phyloP scores from a whole-genome alignment of 2,113 vertebrate species.

The Probosciger aterrimus region DNA sequence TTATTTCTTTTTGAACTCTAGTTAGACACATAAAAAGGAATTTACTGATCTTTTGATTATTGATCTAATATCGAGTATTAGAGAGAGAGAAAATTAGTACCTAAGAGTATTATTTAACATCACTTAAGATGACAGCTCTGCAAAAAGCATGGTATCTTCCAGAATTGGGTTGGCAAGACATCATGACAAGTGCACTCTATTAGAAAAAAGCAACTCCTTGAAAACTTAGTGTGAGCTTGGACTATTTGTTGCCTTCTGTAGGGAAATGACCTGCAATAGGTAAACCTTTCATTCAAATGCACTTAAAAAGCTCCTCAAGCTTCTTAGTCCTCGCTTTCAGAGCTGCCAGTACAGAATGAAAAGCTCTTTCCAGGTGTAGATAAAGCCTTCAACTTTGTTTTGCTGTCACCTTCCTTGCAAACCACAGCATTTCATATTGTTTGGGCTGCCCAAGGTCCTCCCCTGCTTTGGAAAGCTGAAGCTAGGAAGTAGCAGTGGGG shows the following conservation, averaged over 20 bases:
- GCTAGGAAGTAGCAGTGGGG: background rate
- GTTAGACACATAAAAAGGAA: accelerated
- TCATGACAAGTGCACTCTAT: background rate
- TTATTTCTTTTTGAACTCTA: background rate
- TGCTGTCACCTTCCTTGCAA: background rate
- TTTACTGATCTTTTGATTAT: background rate
- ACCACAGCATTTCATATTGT: accelerated
- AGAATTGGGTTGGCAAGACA: background rate
- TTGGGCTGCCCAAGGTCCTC: background rate
- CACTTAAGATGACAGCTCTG: background rate
- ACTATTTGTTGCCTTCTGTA: background rate
- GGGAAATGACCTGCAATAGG: background rate
- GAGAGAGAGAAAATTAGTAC: background rate
- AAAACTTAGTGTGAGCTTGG: background rate
- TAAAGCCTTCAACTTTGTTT: background rate
- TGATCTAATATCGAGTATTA: background rate
- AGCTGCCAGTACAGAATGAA: too few relatives aligned
- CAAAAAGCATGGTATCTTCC: background rate
- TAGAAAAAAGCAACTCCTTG: background rate
- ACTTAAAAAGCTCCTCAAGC: background rate
- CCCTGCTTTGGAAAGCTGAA: background rate
- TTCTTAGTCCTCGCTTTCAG: background rate
- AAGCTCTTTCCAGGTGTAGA: background rate
- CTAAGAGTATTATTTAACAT: background rate
- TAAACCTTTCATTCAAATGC: background rate